Conservation (phyloP, 2,888 invertebrate genomes). For the Ommatoiulus sabulosus region DNA sequence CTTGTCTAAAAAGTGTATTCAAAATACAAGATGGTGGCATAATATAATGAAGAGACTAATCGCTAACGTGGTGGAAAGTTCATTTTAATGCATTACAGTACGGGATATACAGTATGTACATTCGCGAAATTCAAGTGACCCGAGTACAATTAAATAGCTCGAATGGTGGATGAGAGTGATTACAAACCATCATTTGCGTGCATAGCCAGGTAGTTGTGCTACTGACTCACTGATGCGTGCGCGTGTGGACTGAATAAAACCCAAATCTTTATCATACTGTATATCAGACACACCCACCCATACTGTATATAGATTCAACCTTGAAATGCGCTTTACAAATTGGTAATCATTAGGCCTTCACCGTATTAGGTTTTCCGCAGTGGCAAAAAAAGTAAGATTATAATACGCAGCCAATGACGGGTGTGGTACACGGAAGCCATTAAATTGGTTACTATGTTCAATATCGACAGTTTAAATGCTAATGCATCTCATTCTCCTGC, state of each 20-base stretch:
- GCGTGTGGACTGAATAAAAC: neutral
- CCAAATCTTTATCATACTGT: neutral
- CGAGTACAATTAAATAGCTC: no score
- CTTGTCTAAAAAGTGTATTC: no score
- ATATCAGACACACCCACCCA: neutral
- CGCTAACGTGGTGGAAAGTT: no score
- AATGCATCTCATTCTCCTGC: neutral
- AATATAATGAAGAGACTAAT: no score
- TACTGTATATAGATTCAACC: neutral
- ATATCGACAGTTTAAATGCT: slow-evolving; percentile 30
- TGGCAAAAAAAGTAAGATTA: neutral
- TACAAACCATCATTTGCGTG: no score
- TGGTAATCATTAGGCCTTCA: slow-evolving; percentile 25
- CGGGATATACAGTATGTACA: no score
- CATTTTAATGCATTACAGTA: no score
- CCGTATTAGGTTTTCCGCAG: slow-evolving; percentile 4
- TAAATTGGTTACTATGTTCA: neutral
- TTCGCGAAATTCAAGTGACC: no score
- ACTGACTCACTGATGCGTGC: neutral
- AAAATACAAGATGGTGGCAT: no score
- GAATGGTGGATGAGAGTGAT: neutral
- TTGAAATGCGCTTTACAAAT: slow-evolving; percentile 15
- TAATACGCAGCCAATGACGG: neutral
- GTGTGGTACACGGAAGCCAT: slow-evolving; percentile 18
- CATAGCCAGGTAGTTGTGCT: neutral